Evolutionary conservation across 2,113 vertebrate genomes (phyloP).

Genomic region (Cynocephalus volans): DNA sequence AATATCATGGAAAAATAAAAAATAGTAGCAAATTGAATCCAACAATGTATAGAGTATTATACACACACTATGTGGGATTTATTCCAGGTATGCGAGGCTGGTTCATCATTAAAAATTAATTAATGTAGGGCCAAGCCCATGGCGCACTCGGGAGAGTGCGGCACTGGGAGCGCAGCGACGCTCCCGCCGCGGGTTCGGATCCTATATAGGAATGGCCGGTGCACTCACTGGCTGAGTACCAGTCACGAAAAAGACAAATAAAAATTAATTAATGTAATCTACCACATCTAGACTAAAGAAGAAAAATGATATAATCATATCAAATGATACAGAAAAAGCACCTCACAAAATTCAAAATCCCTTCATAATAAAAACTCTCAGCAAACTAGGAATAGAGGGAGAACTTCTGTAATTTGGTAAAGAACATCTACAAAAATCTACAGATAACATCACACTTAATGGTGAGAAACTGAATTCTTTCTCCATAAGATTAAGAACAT

Average conservation of each 20-base stretch:
- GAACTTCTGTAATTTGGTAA: not conserved
- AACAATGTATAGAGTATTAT: not conserved
- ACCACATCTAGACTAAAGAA: not conserved
- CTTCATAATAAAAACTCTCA: not conserved
- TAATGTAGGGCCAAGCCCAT: too few relatives aligned
- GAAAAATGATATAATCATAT: not conserved
- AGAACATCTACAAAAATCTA: not conserved
- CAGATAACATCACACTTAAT: not conserved
- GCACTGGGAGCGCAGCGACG: too few relatives aligned
- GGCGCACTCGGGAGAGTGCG: too few relatives aligned
- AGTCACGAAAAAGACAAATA: too few relatives aligned
- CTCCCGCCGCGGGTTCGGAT: too few relatives aligned
- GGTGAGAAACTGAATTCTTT: constrained; percentile 19
- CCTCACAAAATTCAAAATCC: not conserved
- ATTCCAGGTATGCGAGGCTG: not conserved
- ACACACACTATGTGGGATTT: not conserved
- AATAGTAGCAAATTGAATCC: not conserved
- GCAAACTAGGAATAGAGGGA: not conserved
- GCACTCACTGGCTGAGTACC: too few relatives aligned
- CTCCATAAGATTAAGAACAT: not conserved
- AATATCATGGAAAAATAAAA: too few relatives aligned
- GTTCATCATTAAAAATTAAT: not conserved
- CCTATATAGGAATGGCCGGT: too few relatives aligned
- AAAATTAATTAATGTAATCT: not conserved
- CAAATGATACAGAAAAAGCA: not conserved